Evolutionary conservation across 2,888 invertebrate genomes (phyloP).

Genomic region (Andrena dorsata): DNA sequence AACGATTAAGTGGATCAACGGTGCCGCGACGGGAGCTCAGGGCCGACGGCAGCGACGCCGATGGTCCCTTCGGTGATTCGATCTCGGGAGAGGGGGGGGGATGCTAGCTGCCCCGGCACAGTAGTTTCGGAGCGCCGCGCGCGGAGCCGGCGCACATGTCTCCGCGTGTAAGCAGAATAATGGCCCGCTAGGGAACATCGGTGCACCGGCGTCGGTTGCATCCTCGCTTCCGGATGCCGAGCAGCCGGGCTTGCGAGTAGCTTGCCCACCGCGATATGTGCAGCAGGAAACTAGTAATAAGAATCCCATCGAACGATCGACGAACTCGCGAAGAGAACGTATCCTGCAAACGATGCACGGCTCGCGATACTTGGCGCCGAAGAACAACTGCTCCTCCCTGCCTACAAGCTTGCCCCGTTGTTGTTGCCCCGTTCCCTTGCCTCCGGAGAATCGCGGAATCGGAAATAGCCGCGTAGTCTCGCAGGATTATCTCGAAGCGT

Average conservation of each 20-base stretch:
- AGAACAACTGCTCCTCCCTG: constrained; percentile 29
- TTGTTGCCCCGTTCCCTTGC: neutral
- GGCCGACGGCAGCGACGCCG: neutral
- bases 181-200: constrained; percentile 46
- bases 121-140: constrained; percentile 3
- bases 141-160: constrained; percentile 4
- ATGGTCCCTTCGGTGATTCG: neutral
- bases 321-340: constrained; percentile 64
- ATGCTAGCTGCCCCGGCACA: neutral
- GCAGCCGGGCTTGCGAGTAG: constrained; percentile 53
- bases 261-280: constrained; percentile 60
- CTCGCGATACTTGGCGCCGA: constrained; percentile 55
- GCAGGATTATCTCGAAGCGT: no score
- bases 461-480: neutral
- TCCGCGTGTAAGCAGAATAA: constrained; percentile 39
- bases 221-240: constrained; percentile 73
- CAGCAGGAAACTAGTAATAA: constrained; percentile 70
- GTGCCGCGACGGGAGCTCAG: no score
- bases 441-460: neutral
- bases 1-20: neutral
- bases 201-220: constrained; percentile 41
- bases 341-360: constrained; percentile 68
- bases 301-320: constrained; percentile 74
- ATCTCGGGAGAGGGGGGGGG: neutral
- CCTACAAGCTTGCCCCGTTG: constrained; percentile 10